Base-by-base conservation (phyloP, 2,113 vertebrate genomes). In the Hemichromis elongatus region DNA sequence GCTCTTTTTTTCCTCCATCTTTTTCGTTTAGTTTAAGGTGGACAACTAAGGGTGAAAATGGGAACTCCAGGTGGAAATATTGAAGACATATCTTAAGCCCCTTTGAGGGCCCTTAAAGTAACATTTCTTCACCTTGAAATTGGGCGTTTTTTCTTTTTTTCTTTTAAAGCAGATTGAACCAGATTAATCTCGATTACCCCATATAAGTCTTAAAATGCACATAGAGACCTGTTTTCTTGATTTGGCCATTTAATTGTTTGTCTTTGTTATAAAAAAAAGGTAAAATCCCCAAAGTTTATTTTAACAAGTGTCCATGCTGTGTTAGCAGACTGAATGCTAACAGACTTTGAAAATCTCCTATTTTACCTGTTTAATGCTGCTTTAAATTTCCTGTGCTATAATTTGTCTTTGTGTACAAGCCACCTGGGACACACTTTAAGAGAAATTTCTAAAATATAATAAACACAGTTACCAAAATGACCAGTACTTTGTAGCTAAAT, bases 341-440 rank as follows among this genome's bases (percentile, higher is more conserved):
- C 37, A 70, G 63, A 68, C 37, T 10, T 70, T 26, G 45, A 42
- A 6, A 45, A 45, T 45, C 13, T 45, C 66, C 6, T 70, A 45
- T 45, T 6, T 45, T 70, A 6, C 37, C 21, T 45, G 37, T 70
- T 6, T 26, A 70, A 42, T 4, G 8, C 8, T 1, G 0, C 37
- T 24, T 70, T 70, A 26, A 45, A 68, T 42, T 0, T 45, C 13
- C 16, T 70, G 21, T 70, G 45, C 63, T 26, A 4, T 40, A 9
- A 9, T 70, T 70, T 0, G 0, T 70, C 0, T 42, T 45, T 6
- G 40, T 70, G 37, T 45, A 0, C 40, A 70, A 21, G 21, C 11
- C 13, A 45, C 21, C 66, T 45, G n/a, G 40, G 13, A 45, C 66
- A 21, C 42, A 28, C 18, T 47, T 73, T 47, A 50, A 50, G 50